Base-by-base conservation (phyloP, 2,888 invertebrate species). In the Drosophila trichaetosa region DNA sequence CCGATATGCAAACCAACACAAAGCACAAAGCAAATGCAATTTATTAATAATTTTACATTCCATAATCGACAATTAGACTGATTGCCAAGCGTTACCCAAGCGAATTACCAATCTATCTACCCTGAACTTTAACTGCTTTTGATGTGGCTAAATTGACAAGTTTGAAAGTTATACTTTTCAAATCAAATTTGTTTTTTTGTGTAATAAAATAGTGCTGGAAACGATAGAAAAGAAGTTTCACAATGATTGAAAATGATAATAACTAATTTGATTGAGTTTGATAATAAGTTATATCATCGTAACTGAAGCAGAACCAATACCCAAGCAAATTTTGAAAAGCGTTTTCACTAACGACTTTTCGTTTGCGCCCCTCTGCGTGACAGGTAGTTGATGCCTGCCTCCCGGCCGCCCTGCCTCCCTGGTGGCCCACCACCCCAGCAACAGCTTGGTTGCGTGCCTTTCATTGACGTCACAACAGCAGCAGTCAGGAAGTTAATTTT, bases 381-480 rank as follows among this genome's bases (percentile, higher is more conserved):
- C 63, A 63, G 63, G 34, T 63, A 48, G 31, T 33, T 33, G 36
- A 13, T 31, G 8, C 33, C 13, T 11, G 31, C 36, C 24, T 16
- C 5, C 3, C 5, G 10, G 18, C 16, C n/a, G 29, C 4, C 27
- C 4, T 27, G 27, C 27, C 2, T n/a, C 34, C 40, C 62, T 29
- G 2, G 13, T 33, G 13, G 18, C 24, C 46, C 24, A 16, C 16
- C 46, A 46, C 16, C 29, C 11, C 68, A 64, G 48, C 51, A 57
- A 42, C 57, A 53, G 51, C 59, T 59, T 59, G 59, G 61, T 59
- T 61, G 66, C 57, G 21, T 58, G 66, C 51, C 59, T 58, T 49
- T 18, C 76, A 83, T 83, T 87, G 83, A 84, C 87, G 87, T 84
- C 83, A 87, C 74, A 68, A n/a, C 49, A 54, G 48, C 42, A 60